These are phyloP conservation scores for Promerops cafer DNA, from an alignment of 2,113 vertebrate species.

Conservation along the genomic window DNA sequence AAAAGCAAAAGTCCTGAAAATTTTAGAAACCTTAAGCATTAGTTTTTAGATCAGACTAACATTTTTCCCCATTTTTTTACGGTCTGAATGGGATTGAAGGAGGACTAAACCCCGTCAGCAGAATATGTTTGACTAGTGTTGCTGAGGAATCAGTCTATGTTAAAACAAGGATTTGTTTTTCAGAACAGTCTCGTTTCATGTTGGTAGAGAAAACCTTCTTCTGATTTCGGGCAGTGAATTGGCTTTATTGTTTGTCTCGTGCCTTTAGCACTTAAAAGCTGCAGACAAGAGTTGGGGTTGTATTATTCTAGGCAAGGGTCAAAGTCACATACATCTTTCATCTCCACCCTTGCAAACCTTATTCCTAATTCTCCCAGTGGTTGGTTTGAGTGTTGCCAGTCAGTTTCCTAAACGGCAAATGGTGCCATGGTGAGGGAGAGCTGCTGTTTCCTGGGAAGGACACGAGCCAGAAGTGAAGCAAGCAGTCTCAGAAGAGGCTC, in stretches of 20 bases:
- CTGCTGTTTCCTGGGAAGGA: neutral
- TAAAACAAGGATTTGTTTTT: conserved; percentile 7
- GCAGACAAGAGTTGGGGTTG: neutral
- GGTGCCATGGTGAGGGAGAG: neutral
- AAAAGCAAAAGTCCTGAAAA: neutral
- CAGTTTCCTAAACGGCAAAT: neutral
- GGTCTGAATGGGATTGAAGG: neutral
- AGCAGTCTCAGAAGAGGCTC: neutral
- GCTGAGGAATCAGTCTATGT: neutral
- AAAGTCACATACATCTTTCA: neutral
- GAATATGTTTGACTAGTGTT: neutral
- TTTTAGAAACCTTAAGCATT: neutral
- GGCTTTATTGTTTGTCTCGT: neutral
- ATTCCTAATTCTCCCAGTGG: neutral
- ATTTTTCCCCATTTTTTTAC: neutral
- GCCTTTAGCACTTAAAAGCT: neutral
- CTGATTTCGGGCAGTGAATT: neutral
- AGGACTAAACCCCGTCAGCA: neutral
- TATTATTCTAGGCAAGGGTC: neutral
- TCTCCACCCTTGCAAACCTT: neutral
- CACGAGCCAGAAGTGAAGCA: neutral
- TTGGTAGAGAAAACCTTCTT: neutral
- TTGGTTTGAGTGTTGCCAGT: neutral
- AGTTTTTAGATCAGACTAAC: neutral
- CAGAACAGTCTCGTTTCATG: neutral